Evolutionary conservation across 2,113 vertebrate genomes (phyloP).

Genomic region (Marmota monax): DNA sequence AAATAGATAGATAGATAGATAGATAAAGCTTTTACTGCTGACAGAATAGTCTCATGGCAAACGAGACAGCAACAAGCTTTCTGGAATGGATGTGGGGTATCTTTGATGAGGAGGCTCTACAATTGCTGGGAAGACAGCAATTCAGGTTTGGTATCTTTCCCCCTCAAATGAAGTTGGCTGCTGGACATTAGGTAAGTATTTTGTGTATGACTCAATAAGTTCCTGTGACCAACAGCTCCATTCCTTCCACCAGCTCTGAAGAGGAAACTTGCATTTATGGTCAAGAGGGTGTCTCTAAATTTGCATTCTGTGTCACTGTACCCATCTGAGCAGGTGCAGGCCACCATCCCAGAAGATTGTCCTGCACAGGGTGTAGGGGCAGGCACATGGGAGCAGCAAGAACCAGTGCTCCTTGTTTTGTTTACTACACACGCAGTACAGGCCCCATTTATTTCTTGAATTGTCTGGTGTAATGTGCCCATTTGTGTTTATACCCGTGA

Average conservation of each 20-base stretch:
- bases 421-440: neutral
- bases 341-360: neutral
- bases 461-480: neutral
- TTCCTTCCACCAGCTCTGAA: neutral
- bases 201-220: neutral
- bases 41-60: neutral
- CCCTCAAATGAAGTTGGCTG: neutral
- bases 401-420: neutral
- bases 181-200: no score
- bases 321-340: rapidly evolving
- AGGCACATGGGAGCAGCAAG: no score
- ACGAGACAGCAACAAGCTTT: neutral
- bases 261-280: neutral
- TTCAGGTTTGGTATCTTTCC: neutral
- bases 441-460: neutral
- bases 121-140: neutral
- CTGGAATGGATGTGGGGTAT: neutral
- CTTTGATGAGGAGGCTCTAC: neutral
- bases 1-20: no score
- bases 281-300: neutral
- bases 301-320: neutral
- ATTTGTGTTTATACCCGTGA: neutral
- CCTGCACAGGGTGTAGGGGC: neutral
- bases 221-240: neutral
- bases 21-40: neutral